Percentiles rank a stretch among this genome's conserved stretches.
Evolutionary conservation across 2,113 vertebrate species (phyloP).

Genomic region (Triplophysa siluroides): DNA sequence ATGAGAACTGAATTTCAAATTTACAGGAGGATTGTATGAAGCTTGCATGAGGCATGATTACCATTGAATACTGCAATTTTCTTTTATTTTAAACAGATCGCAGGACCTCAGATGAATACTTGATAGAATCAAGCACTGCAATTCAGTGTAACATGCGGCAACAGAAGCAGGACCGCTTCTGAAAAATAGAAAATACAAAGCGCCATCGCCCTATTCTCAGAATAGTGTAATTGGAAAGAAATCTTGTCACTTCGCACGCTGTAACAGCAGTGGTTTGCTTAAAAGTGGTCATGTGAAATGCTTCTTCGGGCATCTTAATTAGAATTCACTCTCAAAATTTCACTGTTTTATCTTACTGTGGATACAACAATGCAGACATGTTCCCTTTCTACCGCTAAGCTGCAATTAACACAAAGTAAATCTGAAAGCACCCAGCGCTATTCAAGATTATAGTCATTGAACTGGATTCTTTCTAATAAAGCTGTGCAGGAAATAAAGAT

Average conservation of each 20-base stretch:
- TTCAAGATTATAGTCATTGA: neutral
- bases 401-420: constrained; percentile 30
- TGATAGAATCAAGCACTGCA: constrained; percentile 6
- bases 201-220: neutral
- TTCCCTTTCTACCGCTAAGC: constrained; percentile 22
- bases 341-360: neutral
- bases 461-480: constrained; percentile 34
- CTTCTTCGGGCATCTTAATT: constrained; percentile 1
- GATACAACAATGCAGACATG: neutral
- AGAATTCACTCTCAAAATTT: constrained; percentile 2
- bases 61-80: neutral
- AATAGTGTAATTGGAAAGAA: neutral
- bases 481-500: constrained; percentile 31
- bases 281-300: constrained; percentile 23
- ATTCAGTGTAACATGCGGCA: constrained; percentile 21
- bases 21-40: neutral
- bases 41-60: neutral
- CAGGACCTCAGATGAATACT: neutral
- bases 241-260: constrained; percentile 15
- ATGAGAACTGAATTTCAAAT: too few species aligned
- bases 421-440: neutral
- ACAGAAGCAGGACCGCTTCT: constrained; percentile 17
- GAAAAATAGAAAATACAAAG: constrained; percentile 5
- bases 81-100: constrained; percentile 30
- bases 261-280: constrained; percentile 24